A percentile compares a stretch with the other conserved stretches of the same genome.
Evolutionary conservation across 2,797 vertebrate species (phyloP).

Genomic region (Tadarida brasiliensis): DNA sequence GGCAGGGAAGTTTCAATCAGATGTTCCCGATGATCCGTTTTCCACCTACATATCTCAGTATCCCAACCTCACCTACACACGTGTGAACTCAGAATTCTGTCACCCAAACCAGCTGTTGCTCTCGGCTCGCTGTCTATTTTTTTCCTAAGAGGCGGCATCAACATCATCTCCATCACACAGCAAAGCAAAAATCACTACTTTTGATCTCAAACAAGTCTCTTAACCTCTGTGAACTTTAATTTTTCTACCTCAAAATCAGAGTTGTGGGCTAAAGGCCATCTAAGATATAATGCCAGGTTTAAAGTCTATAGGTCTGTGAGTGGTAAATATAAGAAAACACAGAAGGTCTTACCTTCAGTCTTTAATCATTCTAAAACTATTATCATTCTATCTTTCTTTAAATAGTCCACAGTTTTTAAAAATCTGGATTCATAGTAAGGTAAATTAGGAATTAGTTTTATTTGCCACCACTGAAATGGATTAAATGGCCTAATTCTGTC

Average conservation of each 20-base stretch:
- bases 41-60: neutral
- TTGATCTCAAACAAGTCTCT: neutral
- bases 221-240: neutral
- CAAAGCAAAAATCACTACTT: neutral
- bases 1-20: neutral
- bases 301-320: neutral
- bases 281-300: neutral
- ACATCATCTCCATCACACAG: neutral
- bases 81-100: neutral
- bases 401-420: neutral
- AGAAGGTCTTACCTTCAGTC: neutral
- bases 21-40: neutral
- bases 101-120: neutral
- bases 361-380: slow-evolving; percentile 24
- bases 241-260: slow-evolving; percentile 7
- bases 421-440: neutral
- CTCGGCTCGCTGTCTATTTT: neutral
- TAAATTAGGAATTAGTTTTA: neutral
- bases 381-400: neutral
- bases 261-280: neutral
- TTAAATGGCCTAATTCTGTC: neutral
- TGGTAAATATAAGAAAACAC: neutral
- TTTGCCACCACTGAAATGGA: neutral
- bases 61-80: neutral
- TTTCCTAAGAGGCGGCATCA: neutral